phyloP scores from a whole-genome alignment of 2,797 vertebrate species.

The Crypturellus tataupa region DNA sequence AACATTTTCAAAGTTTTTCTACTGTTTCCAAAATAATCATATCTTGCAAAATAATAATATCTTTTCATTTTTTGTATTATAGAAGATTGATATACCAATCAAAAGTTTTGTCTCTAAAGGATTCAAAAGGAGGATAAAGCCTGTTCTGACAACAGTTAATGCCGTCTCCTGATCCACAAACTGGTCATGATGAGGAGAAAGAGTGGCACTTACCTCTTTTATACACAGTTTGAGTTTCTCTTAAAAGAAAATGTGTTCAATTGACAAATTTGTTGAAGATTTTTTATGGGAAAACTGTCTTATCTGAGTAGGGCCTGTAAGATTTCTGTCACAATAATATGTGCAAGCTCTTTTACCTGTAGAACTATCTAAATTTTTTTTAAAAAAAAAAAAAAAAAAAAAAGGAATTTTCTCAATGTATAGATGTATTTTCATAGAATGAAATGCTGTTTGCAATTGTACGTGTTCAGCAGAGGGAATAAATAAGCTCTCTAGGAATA shows the following conservation, averaged over 20 bases:
- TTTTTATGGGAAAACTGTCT: neutral
- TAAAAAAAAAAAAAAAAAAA: neutral
- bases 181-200: neutral
- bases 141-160: neutral
- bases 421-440: neutral
- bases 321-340: neutral
- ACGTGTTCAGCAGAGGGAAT: neutral
- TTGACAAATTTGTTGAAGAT: neutral
- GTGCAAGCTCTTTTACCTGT: neutral
- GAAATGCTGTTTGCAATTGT: neutral
- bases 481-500: slow-evolving; percentile 28
- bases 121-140: neutral
- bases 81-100: neutral
- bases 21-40: neutral
- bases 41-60: neutral
- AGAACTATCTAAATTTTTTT: neutral
- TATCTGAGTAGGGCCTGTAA: neutral
- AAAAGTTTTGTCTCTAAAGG: neutral
- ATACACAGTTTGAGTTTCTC: neutral
- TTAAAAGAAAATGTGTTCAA: neutral
- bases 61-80: neutral
- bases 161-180: neutral
- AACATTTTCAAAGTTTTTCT: neutral
- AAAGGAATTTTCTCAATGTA: neutral
- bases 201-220: neutral